phyloP scores from a whole-genome alignment of 2,113 vertebrate genomes.

The Tympanuchus pallidicinctus region DNA sequence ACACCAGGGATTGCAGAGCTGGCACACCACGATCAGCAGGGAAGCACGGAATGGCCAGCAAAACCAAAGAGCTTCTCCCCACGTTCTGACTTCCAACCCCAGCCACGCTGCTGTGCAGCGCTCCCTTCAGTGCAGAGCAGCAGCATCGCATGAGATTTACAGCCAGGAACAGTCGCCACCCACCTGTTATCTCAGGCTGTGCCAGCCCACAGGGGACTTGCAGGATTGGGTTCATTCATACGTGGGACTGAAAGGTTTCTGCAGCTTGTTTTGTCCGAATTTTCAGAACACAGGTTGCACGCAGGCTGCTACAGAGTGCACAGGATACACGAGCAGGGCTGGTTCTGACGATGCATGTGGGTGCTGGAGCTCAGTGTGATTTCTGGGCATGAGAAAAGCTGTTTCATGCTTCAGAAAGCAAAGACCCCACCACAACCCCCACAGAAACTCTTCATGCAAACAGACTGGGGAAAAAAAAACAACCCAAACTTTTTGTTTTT shows the following conservation, averaged over 20 bases:
- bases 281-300: accelerated
- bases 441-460: accelerated
- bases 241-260: accelerated
- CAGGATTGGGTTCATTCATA: background rate
- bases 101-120: background rate
- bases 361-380: background rate
- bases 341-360: accelerated
- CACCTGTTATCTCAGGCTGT: accelerated
- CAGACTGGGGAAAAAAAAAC: too few species aligned
- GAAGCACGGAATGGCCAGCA: background rate
- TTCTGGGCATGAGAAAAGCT: background rate
- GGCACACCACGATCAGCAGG: too few species aligned
- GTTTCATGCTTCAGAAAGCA: background rate
- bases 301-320: accelerated
- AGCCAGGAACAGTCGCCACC: accelerated
- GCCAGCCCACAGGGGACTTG: accelerated
- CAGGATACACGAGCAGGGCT: accelerated
- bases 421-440: background rate
- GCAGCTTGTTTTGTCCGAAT: background rate
- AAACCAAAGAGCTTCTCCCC: background rate
- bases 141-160: accelerated
- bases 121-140: accelerated
- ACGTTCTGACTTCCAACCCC: accelerated
- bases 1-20: background rate
- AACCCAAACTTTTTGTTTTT: background rate